Conservation (phyloP, 2,113 vertebrate genomes). For the Thymallus thymallus region DNA sequence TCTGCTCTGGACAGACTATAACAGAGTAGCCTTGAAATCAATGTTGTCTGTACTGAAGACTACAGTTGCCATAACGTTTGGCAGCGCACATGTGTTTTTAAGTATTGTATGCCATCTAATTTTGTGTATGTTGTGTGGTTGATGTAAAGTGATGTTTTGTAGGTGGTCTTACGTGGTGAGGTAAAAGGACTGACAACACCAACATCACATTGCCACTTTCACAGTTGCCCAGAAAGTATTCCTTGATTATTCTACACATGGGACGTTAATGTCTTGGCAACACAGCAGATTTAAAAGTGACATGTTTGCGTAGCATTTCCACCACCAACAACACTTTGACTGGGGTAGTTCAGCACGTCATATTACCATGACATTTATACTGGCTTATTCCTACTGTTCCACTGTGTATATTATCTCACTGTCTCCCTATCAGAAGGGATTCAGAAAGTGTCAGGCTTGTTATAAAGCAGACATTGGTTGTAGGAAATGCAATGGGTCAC, state of each 20-base stretch:
- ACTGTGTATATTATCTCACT: conserved; percentile 12
- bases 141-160: no score
- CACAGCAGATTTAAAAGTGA: conserved; percentile 32
- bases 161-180: no score
- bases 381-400: conserved; percentile 27
- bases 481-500: conserved; percentile 29
- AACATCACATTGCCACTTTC: no score
- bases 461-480: background rate
- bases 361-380: conserved; percentile 47
- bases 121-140: no score
- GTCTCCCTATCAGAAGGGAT: conserved; percentile 25
- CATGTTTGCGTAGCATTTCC: conserved; percentile 49
- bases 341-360: conserved; percentile 48
- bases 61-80: no score
- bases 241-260: background rate
- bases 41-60: no score
- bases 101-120: no score
- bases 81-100: no score
- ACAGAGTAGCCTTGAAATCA: no score
- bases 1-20: no score
- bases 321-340: conserved; percentile 35
- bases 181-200: no score
- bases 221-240: conserved; percentile 4
- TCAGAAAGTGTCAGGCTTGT: background rate
- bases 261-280: conserved; percentile 15